Evolutionary conservation across 2,113 vertebrate genomes (phyloP).

Genomic region (Sciurus niger): DNA sequence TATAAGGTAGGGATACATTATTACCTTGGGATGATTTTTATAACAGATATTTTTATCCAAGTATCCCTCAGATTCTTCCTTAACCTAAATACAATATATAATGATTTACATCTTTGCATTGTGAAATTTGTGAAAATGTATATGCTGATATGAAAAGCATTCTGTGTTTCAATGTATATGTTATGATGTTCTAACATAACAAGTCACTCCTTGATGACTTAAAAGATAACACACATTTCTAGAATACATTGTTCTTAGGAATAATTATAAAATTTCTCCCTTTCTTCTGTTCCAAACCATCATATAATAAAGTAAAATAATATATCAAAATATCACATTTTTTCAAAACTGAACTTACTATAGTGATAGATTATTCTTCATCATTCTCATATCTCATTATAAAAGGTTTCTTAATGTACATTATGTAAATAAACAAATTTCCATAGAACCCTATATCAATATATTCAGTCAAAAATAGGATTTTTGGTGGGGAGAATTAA

Average conservation of each 20-base stretch:
- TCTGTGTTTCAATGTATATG: background rate
- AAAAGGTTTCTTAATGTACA: background rate
- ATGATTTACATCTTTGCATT: background rate
- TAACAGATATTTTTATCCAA: background rate
- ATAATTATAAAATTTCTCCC: background rate
- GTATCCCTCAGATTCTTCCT: background rate
- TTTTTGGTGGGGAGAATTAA: background rate
- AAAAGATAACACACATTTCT: background rate
- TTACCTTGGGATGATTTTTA: conserved; percentile 23
- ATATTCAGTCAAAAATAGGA: background rate
- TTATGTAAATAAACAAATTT: background rate
- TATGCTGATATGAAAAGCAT: too few relatives aligned
- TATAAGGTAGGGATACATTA: background rate
- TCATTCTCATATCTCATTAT: background rate
- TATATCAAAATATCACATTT: background rate
- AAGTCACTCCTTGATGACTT: background rate
- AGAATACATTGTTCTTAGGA: background rate
- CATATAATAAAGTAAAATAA: background rate
- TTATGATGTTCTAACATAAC: background rate
- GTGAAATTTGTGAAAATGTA: background rate
- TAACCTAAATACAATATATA: background rate
- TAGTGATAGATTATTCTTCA: background rate
- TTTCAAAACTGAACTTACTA: background rate
- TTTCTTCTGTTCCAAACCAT: background rate
- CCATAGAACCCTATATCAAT: background rate